Evolutionary conservation across 2,113 vertebrate species (phyloP).

Genomic region (Myotis davidii): DNA sequence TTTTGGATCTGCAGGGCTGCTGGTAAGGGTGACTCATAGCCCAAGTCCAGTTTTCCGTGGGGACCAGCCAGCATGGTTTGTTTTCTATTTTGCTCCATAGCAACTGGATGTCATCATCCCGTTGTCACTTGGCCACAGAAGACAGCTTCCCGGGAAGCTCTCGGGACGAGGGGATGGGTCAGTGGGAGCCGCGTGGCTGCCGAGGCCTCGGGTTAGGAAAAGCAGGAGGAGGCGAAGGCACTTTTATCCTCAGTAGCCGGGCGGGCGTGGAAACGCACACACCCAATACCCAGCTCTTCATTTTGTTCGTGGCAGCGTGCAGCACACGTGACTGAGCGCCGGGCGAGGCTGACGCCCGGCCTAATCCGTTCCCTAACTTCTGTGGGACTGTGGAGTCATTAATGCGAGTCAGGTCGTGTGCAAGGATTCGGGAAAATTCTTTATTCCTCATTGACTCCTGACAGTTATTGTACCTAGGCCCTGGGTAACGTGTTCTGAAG

Average conservation of each 20-base stretch:
- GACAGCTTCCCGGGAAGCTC: constrained; percentile 89
- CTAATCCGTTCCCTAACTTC: constrained; percentile 92
- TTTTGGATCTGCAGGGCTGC: constrained; percentile 86
- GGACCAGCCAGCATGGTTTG: constrained; percentile 87
- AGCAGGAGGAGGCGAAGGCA: constrained; percentile 71
- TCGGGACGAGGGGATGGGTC: constrained; percentile 87
- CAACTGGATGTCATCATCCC: constrained; percentile 92
- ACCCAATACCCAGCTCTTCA: constrained; percentile 77
- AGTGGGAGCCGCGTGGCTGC: constrained; percentile 89
- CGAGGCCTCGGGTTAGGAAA: constrained; percentile 84
- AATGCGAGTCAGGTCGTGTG: constrained; percentile 97
- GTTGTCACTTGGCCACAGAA: constrained; percentile 90
- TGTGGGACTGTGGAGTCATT: constrained; percentile 90
- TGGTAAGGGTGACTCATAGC: constrained; percentile 90
- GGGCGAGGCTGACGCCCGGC: constrained; percentile 89
- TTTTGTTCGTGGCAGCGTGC: constrained; percentile 83
- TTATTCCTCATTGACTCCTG: constrained; percentile 94
- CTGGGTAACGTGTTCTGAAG: constrained; percentile 96
- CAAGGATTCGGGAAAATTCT: constrained; percentile 93
- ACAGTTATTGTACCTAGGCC: constrained; percentile 94
- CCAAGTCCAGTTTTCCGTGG: constrained; percentile 87
- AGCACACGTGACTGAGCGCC: constrained; percentile 79
- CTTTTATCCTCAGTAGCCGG: constrained; percentile 80
- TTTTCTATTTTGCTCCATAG: constrained; percentile 91
- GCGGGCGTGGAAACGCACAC: constrained; percentile 66